These are phyloP conservation scores for Leuctra nigra DNA, from an alignment of 2,888 invertebrate genomes.

Conservation along the genomic window DNA sequence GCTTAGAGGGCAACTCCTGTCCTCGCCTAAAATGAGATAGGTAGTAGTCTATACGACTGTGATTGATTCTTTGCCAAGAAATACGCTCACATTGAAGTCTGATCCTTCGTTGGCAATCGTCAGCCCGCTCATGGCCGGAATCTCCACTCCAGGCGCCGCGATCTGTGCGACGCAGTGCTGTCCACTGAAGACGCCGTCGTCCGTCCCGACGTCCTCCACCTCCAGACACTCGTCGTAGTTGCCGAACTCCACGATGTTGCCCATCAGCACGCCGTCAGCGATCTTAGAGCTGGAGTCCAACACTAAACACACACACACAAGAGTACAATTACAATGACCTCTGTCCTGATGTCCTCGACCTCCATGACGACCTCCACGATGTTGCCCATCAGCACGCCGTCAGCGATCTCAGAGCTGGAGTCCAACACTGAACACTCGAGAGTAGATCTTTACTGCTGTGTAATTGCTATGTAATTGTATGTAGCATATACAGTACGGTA, in stretches of 20 bases:
- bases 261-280: conserved; percentile 41
- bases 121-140: no score
- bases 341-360: conserved; percentile 26
- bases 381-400: conserved; percentile 42
- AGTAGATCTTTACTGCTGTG: no score
- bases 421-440: conserved; percentile 44
- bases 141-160: no score
- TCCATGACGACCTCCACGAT: conserved; percentile 40
- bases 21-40: no score
- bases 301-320: conserved; percentile 39
- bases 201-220: conserved; percentile 26
- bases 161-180: conserved; percentile 38
- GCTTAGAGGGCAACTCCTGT: no score
- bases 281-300: conserved; percentile 45
- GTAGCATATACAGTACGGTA: no score
- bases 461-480: no score
- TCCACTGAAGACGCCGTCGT: conserved; percentile 37
- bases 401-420: conserved; percentile 43
- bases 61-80: no score
- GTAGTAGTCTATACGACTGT: no score
- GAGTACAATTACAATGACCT: conserved; percentile 32
- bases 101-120: no score
- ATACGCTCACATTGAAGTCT: no score
- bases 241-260: conserved; percentile 42
- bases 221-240: conserved; percentile 42